Conservation (phyloP, 2,888 invertebrate genomes). For the Rhagonycha fulva region DNA sequence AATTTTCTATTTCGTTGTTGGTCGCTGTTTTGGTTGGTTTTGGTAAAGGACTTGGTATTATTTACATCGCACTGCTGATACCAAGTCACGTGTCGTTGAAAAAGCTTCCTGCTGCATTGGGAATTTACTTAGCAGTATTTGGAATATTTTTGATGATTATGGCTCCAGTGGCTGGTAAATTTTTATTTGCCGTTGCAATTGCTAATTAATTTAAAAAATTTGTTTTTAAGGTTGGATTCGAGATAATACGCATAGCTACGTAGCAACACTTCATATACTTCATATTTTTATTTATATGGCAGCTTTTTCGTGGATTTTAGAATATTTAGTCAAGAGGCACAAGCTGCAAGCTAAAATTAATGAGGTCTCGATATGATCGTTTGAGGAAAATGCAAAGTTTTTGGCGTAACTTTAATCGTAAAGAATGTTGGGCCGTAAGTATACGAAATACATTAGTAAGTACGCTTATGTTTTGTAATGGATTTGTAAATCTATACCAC, state of each 20-base stretch:
- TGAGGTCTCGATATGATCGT: neutral
- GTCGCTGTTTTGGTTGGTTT: constrained; percentile 70
- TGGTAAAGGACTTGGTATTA: constrained; percentile 72
- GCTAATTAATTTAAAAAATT: neutral
- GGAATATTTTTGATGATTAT: constrained; percentile 65
- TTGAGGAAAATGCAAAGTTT: no score
- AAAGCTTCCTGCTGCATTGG: constrained; percentile 71
- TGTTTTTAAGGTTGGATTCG: constrained; percentile 65
- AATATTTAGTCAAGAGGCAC: constrained; percentile 51
- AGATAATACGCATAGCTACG: constrained; percentile 62
- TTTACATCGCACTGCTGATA: constrained; percentile 75
- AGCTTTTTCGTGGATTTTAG: constrained; percentile 66
- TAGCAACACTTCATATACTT: constrained; percentile 66
- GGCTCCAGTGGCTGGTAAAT: constrained; percentile 70
- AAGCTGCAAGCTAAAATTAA: constrained; percentile 11
- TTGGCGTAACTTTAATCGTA: no score
- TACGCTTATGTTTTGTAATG: no score
- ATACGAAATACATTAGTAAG: no score
- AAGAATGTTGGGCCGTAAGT: no score
- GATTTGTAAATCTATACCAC: no score
- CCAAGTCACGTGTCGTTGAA: constrained; percentile 72
- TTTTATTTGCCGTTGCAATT: neutral
- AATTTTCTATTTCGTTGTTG: constrained; percentile 60
- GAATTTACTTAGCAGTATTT: constrained; percentile 69
- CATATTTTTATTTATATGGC: constrained; percentile 69